Evolutionary conservation across 2,888 invertebrate genomes (phyloP).

Genomic region (Rhopalosiphum nymphaeae): DNA sequence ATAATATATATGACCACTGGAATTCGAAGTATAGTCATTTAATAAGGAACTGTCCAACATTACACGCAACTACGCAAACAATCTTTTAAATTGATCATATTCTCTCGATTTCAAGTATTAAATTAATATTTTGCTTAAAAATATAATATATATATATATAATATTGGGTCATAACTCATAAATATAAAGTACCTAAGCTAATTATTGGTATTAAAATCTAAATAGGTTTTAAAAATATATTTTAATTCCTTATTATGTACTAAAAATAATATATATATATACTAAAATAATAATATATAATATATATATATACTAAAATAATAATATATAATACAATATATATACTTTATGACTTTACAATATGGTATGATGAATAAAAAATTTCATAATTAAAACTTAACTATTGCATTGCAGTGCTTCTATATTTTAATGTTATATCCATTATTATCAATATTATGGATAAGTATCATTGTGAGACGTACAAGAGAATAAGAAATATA

Average conservation of each 20-base stretch:
- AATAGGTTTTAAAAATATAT: neutral
- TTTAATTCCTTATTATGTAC: neutral
- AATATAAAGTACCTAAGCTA: neutral
- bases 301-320: too few species aligned
- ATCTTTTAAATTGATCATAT: conserved; percentile 7
- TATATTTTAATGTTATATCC: neutral
- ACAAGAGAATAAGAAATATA: too few species aligned
- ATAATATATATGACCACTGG: neutral
- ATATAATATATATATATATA: too few species aligned
- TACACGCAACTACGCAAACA: conserved; percentile 8
- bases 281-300: too few species aligned
- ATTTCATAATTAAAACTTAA: neutral
- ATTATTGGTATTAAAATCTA: neutral
- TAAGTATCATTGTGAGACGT: neutral
- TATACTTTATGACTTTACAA: neutral
- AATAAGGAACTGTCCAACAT: conserved; percentile 13
- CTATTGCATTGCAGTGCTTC: neutral
- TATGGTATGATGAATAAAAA: neutral
- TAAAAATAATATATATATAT: neutral
- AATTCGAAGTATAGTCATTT: neutral
- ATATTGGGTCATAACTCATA: neutral
- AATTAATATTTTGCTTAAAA: neutral
- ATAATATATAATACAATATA: neutral
- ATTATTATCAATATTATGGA: neutral
- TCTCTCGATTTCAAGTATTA: neutral